phyloP scores from a whole-genome alignment of 1,140 invertebrate species.

The Eupeodes corollae region DNA sequence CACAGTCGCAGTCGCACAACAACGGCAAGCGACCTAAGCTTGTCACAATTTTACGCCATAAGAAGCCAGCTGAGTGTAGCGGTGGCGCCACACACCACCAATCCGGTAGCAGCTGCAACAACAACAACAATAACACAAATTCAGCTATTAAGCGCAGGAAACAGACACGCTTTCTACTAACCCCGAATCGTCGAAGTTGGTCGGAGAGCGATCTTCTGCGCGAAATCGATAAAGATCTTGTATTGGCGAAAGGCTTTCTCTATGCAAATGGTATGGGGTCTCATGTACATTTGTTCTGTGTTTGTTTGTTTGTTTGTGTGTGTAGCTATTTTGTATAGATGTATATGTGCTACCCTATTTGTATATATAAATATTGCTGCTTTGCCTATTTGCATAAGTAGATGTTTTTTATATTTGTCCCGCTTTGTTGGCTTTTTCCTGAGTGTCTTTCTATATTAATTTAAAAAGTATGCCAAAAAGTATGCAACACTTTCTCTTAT shows the following conservation, averaged over 20 bases:
- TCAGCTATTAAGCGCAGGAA: conserved; percentile 14
- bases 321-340: neutral
- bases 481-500: conserved; percentile 11
- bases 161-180: conserved; percentile 31
- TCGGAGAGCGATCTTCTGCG: conserved; percentile 45
- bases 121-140: neutral
- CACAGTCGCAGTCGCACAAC: neutral
- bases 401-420: neutral
- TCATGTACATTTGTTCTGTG: neutral
- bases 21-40: neutral
- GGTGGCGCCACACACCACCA: neutral
- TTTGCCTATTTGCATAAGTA: neutral
- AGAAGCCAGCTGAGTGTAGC: conserved; percentile 16
- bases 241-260: conserved; percentile 50
- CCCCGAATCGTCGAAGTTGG: conserved; percentile 25
- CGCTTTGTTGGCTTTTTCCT: neutral
- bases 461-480: conserved; percentile 16
- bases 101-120: neutral
- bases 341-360: too few species aligned
- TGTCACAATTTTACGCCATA: conserved; percentile 4
- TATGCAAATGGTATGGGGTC: conserved; percentile 27
- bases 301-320: neutral
- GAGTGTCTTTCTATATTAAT: neutral
- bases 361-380: too few species aligned
- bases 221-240: conserved; percentile 51